phyloP scores from a whole-genome alignment of 1,140 invertebrate genomes.

The Wasmannia auropunctata region DNA sequence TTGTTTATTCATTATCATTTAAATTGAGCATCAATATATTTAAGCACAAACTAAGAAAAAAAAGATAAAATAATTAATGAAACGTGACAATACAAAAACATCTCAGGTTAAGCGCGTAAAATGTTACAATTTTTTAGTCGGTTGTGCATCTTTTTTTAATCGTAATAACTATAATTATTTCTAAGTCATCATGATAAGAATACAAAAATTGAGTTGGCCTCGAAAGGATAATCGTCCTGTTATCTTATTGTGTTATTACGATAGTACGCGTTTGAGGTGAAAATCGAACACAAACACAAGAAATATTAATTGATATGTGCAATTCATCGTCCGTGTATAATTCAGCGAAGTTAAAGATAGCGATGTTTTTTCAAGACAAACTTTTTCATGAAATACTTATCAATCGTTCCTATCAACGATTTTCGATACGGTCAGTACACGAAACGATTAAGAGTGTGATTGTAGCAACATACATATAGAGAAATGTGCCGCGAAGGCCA shows the following conservation, averaged over 20 bases:
- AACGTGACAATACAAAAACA: neutral
- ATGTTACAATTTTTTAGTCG: no score
- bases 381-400: neutral
- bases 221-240: neutral
- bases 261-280: neutral
- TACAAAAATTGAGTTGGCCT: neutral
- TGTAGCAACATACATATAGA: neutral
- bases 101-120: neutral
- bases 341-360: neutral
- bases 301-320: neutral
- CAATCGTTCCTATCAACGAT: neutral
- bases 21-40: neutral
- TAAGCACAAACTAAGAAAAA: neutral
- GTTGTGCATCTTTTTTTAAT: neutral
- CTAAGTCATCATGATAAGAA: neutral
- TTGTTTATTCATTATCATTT: neutral
- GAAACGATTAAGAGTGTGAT: neutral
- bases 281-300: neutral
- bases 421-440: neutral
- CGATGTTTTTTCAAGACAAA: conserved; percentile 2
- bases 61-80: neutral
- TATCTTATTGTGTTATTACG: neutral
- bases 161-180: neutral
- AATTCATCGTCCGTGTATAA: neutral
- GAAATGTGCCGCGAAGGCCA: neutral